A percentile compares a stretch with the other conserved stretches of the same genome.
Conservation (phyloP, 2,888 invertebrate genomes). For the Drosophila prolongata region DNA sequence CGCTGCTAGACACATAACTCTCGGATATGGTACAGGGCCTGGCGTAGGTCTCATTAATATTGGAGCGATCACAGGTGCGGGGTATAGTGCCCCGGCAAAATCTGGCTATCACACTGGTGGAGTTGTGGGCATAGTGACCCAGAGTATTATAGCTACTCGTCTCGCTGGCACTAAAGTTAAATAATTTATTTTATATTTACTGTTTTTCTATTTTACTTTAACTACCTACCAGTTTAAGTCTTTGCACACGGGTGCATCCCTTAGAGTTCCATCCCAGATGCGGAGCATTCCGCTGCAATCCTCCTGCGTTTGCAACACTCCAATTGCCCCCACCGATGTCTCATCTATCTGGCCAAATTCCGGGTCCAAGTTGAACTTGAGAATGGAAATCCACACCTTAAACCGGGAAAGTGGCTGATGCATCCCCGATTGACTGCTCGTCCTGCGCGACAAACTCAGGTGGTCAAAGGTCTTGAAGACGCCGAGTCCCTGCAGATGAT, state of each 20-base stretch:
- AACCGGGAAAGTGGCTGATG: slow-evolving; percentile 88
- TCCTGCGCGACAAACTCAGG: slow-evolving; percentile 86
- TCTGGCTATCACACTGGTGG: slow-evolving; percentile 90
- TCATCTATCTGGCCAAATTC: slow-evolving; percentile 85
- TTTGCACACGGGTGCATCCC: slow-evolving; percentile 91
- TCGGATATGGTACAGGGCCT: slow-evolving; percentile 92
- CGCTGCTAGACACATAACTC: slow-evolving; percentile 93
- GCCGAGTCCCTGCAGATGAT: slow-evolving; percentile 90
- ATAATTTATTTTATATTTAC: neutral
- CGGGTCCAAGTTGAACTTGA: slow-evolving; percentile 93
- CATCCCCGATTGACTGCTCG: slow-evolving; percentile 68
- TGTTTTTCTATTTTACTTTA: neutral
- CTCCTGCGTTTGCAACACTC: slow-evolving; percentile 87
- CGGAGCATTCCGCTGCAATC: slow-evolving; percentile 93
- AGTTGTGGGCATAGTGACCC: slow-evolving; percentile 87
- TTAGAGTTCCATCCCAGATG: slow-evolving; percentile 94
- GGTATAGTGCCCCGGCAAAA: slow-evolving; percentile 93
- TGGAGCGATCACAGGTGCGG: slow-evolving; percentile 92
- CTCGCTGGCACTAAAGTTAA: slow-evolving; percentile 53
- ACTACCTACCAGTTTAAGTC: slow-evolving; percentile 92
- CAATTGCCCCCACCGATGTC: slow-evolving; percentile 82
- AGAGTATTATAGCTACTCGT: slow-evolving; percentile 53
- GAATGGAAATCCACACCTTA: slow-evolving; percentile 93
- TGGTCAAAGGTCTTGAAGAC: slow-evolving; percentile 86
- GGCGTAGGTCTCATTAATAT: slow-evolving; percentile 86